Evolutionary conservation across 2,113 vertebrate species (phyloP).

Genomic region (Platanista minor): DNA sequence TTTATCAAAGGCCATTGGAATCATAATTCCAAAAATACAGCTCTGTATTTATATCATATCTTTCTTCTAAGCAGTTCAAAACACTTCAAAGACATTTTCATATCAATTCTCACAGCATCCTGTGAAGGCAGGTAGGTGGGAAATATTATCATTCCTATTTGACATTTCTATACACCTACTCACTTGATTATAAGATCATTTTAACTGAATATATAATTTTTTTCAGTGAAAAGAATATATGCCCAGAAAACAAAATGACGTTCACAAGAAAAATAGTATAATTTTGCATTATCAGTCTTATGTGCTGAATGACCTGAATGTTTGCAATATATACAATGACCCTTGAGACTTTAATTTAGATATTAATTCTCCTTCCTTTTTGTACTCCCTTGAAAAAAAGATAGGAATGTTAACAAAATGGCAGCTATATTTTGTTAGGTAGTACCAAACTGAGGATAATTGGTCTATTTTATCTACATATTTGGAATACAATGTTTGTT

Average conservation of each 20-base stretch:
- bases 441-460: neutral
- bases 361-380: neutral
- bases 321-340: neutral
- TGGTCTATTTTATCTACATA: neutral
- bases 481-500: neutral
- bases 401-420: neutral
- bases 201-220: constrained; percentile 51
- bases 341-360: neutral
- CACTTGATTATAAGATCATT: constrained; percentile 60
- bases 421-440: neutral
- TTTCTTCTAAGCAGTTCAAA: constrained; percentile 49
- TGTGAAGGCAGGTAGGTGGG: constrained; percentile 53
- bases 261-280: neutral
- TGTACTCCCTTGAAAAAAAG: neutral
- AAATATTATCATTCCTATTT: constrained; percentile 69
- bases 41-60: constrained; percentile 44
- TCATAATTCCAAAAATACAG: neutral
- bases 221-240: constrained; percentile 36
- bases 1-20: neutral
- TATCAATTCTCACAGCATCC: constrained; percentile 57
- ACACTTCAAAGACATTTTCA: constrained; percentile 63
- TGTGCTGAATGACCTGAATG: neutral
- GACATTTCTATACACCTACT: constrained; percentile 60
- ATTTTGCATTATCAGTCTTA: neutral
- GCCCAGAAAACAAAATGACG: neutral